phyloP scores from a whole-genome alignment of 1,140 invertebrate species.

The Vollenhovia emeryi region DNA sequence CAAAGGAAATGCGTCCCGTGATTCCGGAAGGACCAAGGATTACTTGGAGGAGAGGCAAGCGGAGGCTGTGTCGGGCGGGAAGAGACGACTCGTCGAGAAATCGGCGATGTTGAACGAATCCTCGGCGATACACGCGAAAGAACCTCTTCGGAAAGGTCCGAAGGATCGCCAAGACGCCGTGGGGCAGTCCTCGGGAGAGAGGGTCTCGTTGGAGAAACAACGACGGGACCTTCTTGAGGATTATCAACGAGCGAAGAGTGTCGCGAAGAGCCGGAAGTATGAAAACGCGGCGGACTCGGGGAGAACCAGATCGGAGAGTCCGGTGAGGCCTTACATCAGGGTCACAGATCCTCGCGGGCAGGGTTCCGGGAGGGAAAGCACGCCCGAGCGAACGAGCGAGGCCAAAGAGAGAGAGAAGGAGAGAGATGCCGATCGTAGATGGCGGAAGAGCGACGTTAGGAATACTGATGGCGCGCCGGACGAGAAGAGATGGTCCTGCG shows the following conservation, averaged over 20 bases:
- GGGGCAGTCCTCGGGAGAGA: conserved; percentile 65
- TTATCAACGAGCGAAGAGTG: conserved; percentile 45
- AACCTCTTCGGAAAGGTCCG: conserved; percentile 29
- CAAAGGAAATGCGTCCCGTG: conserved; percentile 39
- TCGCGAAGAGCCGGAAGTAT: conserved; percentile 46
- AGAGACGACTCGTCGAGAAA: conserved; percentile 60
- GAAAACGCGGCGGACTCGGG: conserved; percentile 23
- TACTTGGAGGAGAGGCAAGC: conserved; percentile 59
- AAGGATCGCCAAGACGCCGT: conserved; percentile 68
- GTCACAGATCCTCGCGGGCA: conserved; percentile 81
- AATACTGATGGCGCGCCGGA: conserved; percentile 53
- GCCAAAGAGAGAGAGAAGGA: conserved; percentile 65
- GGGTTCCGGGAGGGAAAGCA: conserved; percentile 88
- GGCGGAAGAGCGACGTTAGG: conserved; percentile 64
- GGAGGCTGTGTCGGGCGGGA: conserved; percentile 52
- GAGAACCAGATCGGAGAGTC: conserved; percentile 72
- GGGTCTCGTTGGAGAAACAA: conserved; percentile 53
- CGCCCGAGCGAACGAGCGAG: conserved; percentile 73
- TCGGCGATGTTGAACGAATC: conserved; percentile 49
- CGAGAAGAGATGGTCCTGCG: conserved; percentile 42
- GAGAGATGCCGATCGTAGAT: conserved; percentile 65
- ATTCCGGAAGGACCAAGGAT: conserved; percentile 51
- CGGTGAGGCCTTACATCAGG: conserved; percentile 53
- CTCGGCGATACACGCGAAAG: not conserved
- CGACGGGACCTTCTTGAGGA: conserved; percentile 62